A percentile compares a stretch with the other conserved stretches of the same genome.
phyloP scores from a whole-genome alignment of 1,140 invertebrate genomes.

The Pygmarrhopalites habei region DNA sequence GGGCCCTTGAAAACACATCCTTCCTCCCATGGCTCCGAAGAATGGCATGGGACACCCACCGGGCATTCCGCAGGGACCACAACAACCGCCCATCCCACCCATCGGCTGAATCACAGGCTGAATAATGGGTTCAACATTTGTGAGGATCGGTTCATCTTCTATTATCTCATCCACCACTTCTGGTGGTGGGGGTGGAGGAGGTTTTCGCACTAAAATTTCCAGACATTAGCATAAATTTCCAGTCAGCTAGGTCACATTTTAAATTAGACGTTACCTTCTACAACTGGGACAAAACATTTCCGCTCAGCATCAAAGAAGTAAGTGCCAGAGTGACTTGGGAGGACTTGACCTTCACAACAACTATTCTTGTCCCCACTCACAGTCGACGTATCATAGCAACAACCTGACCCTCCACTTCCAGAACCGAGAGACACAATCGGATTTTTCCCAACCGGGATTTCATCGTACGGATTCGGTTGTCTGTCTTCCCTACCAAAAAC shows the following conservation, averaged over 20 bases:
- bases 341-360: neutral
- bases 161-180: conserved; percentile 12
- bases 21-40: neutral
- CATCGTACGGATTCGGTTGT: conserved; percentile 10
- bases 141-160: conserved; percentile 6
- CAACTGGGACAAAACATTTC: conserved; percentile 10
- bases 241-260: too few species aligned
- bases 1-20: neutral
- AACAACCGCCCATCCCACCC: neutral
- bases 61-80: neutral
- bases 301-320: conserved; percentile 15
- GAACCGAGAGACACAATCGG: neutral
- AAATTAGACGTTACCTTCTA: too few species aligned
- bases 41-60: too few species aligned
- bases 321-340: conserved; percentile 13
- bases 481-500: neutral
- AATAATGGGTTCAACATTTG: conserved; percentile 11
- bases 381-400: neutral
- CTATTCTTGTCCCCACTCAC: neutral
- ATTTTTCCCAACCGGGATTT: conserved; percentile 23
- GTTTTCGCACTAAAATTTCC: neutral
- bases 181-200: neutral
- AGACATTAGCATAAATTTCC: too few species aligned
- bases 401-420: neutral
- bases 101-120: conserved; percentile 4